A percentile compares a stretch with the other conserved stretches of the same genome.
These are phyloP conservation scores for Eupithecia inturbata DNA, from an alignment of 2,888 invertebrate species.

Conservation along the genomic window DNA sequence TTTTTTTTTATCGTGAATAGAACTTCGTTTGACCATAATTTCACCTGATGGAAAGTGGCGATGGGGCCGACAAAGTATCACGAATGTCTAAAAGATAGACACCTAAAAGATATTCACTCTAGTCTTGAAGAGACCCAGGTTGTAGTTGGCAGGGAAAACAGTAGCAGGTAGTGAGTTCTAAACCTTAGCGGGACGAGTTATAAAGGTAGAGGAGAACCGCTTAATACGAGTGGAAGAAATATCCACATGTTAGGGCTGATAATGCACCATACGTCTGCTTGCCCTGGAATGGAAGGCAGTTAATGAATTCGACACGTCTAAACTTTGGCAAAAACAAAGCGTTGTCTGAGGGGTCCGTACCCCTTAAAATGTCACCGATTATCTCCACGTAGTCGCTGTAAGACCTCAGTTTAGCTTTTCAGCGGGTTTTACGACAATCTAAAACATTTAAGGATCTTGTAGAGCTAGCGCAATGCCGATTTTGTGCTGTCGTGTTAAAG, in stretches of 20 bases:
- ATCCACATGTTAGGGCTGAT: not conserved
- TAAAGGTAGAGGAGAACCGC: not conserved
- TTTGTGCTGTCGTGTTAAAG: conserved; percentile 52
- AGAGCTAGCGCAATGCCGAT: conserved; percentile 49
- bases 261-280: not conserved
- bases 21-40: not conserved
- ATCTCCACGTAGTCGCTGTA: conserved; percentile 13
- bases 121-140: no score
- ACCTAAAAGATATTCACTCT: not conserved
- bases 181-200: not conserved
- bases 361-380: conserved; percentile 10
- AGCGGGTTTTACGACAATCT: conserved; percentile 33
- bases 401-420: conserved; percentile 16
- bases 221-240: not conserved
- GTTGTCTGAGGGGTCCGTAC: not conserved
- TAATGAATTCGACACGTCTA: not conserved
- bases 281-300: not conserved
- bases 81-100: not conserved
- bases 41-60: not conserved
- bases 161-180: not conserved
- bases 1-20: no score
- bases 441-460: conserved; percentile 35
- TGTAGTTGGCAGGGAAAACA: not conserved
- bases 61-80: not conserved
- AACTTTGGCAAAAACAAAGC: not conserved